Base-by-base conservation (phyloP, 2,113 vertebrate genomes). In the Dipodomys spectabilis region DNA sequence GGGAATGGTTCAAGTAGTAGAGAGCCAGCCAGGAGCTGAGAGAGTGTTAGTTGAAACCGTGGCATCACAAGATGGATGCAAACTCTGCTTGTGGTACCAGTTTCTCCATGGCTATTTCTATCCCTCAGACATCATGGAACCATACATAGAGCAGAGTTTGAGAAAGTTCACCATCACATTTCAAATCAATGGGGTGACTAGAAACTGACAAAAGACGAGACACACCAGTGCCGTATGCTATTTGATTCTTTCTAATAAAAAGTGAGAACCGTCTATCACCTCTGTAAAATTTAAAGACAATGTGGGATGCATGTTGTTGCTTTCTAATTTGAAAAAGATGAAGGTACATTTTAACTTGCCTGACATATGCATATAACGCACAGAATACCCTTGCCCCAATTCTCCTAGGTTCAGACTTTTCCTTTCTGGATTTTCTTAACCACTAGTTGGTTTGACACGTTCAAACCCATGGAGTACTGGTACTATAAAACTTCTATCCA, bases 111-210 rank as follows among this genome's bases (percentile, higher is more conserved):
- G 22, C 25, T 8, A 18, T 27, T n/a, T 57, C 12, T 15, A 71
- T 13, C 27, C 30, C 28, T 25, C 23, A 79, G 64, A 11, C 25
- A 28, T 10, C 49, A 13, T 0, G 4, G 32, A 30, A 1, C 74
- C 22, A 6, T 1, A 32, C 11, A 16, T 57, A 86, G n/a, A 68
- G 35, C 6, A 65, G 2, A 71, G 35, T 39, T 69, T 28, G 11
- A 0, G 45, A 30, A 78, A 16, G 2, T 68, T 19, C 32, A 15
- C 19, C 6, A 27, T 28, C 90, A 53, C 8, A 82, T 44, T 45
- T 30, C 28, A 78, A 60, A 30, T 74, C 5, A 9, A 39, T 35
- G 6, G 0, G n/a, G 27, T 22, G 22, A 67, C 28, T 57, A 39
- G 7, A 32, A 9, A 23, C 32, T 16, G 10, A 75, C 3, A 7